Percentiles rank a stretch among this genome's conserved stretches.
Evolutionary conservation across 2,113 vertebrate genomes (phyloP).

Genomic region (Aspiorhynchus laticeps): DNA sequence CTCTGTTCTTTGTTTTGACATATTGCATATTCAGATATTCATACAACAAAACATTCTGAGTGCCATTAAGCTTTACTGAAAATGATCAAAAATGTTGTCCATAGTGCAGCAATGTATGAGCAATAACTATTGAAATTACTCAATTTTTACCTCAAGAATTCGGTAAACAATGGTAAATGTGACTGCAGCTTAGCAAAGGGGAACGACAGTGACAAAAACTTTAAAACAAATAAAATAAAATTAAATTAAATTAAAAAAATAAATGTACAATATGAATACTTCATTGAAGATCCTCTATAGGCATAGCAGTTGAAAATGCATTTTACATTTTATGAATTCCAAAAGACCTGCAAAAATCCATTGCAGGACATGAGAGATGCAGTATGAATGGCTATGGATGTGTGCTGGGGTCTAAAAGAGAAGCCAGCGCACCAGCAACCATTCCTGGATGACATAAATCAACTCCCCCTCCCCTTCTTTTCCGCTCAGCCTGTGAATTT

Average conservation of each 20-base stretch:
- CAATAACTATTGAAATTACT: neutral
- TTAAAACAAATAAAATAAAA: neutral
- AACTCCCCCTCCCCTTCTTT: constrained; percentile 41
- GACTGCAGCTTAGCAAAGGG: neutral
- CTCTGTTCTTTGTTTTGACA: too few species aligned
- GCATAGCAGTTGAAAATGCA: neutral
- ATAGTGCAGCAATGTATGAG: neutral
- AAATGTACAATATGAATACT: neutral
- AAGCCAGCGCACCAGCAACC: constrained; percentile 21
- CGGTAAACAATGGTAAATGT: too few species aligned
- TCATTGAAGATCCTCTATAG: neutral
- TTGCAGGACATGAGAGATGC: constrained; percentile 31
- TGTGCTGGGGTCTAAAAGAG: constrained; percentile 23
- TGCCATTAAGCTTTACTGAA: too few species aligned
- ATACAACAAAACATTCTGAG: too few species aligned
- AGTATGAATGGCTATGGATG: constrained; percentile 46
- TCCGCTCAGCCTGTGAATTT: constrained; percentile 51
- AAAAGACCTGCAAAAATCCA: constrained; percentile 10
- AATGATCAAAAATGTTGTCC: too few species aligned
- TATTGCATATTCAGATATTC: too few species aligned
- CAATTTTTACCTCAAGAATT: too few species aligned
- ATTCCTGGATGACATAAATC: constrained; percentile 54
- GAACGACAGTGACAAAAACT: neutral
- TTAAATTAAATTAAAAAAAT: neutral
- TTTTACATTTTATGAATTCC: neutral